Evolutionary conservation across 2,888 invertebrate species (phyloP).

Genomic region (Scaptomyza flava): DNA sequence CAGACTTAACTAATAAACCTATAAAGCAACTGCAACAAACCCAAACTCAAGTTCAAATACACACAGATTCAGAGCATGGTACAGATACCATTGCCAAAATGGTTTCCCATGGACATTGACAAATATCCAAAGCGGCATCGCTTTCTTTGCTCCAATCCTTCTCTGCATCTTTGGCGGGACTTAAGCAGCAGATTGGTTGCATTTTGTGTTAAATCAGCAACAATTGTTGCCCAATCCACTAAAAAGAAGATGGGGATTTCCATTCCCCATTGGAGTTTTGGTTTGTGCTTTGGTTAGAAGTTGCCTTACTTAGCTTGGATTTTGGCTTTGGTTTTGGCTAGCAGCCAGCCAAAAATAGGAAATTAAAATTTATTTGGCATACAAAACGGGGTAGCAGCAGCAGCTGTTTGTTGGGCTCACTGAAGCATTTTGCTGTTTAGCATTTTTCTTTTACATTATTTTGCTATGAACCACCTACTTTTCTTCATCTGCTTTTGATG

Average conservation of each 20-base stretch:
- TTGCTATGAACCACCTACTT: conserved; percentile 11
- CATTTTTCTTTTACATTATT: conserved; percentile 48
- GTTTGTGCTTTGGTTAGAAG: conserved; percentile 21
- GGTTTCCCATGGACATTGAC: conserved; percentile 60
- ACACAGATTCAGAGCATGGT: not conserved
- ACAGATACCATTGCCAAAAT: conserved; percentile 45
- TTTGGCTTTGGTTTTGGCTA: conserved; percentile 24
- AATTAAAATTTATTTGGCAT: conserved; percentile 75
- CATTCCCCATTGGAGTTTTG: conserved; percentile 26
- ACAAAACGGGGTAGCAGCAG: conserved; percentile 58
- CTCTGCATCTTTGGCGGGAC: not conserved
- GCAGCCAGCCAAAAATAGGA: conserved; percentile 65
- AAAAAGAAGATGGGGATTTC: conserved; percentile 47
- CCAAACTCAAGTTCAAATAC: conserved; percentile 29
- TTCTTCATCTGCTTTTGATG: conserved; percentile 16
- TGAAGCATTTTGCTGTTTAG: conserved; percentile 66
- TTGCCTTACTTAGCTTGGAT: conserved; percentile 35
- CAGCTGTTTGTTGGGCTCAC: conserved; percentile 35
- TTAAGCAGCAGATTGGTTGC: conserved; percentile 62
- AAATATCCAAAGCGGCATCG: conserved; percentile 65
- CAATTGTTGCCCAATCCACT: conserved; percentile 66
- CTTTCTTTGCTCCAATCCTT: not conserved
- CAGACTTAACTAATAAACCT: conserved; percentile 53
- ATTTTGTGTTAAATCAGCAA: conserved; percentile 75
- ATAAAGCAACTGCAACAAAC: conserved; percentile 26